These are phyloP conservation scores for Passerina amoena DNA, from an alignment of 2,113 vertebrate genomes.

Conservation along the genomic window DNA sequence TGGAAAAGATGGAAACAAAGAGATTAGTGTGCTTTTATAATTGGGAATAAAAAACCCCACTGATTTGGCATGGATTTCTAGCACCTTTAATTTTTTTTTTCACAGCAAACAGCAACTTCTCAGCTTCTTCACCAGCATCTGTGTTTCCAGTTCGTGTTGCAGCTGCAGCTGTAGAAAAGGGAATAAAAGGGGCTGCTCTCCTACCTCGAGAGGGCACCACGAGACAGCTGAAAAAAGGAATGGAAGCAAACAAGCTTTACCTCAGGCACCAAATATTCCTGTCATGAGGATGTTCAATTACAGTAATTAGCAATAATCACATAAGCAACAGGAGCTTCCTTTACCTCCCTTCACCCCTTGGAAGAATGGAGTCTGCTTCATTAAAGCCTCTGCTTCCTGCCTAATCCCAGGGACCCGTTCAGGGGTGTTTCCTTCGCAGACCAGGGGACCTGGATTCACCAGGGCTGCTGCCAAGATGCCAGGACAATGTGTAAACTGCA, in stretches of 20 bases:
- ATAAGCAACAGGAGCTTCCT: constrained; percentile 35
- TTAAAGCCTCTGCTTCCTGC: constrained; percentile 32
- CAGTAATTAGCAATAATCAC: constrained; percentile 61
- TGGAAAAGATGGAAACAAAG: not conserved
- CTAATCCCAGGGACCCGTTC: not conserved
- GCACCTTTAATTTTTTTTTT: not conserved
- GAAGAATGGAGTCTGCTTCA: constrained; percentile 7
- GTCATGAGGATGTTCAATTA: constrained; percentile 30
- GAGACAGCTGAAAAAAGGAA: constrained; percentile 3
- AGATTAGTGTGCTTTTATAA: not conserved
- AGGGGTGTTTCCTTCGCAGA: not conserved
- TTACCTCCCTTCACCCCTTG: constrained; percentile 31
- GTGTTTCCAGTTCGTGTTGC: not conserved
- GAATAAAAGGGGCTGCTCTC: not conserved
- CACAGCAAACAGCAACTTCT: not conserved
- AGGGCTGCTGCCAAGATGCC: not conserved
- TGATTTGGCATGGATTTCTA: not conserved
- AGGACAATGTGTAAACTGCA: not conserved
- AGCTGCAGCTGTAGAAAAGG: not conserved
- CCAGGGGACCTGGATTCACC: not conserved
- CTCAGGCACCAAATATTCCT: constrained; percentile 32
- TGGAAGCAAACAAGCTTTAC: not conserved
- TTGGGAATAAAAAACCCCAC: fast-evolving
- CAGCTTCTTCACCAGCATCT: not conserved
- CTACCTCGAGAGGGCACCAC: constrained; percentile 63